Base-by-base conservation (phyloP, 2,797 vertebrate genomes). In the Mormyrus hasselquistii region DNA sequence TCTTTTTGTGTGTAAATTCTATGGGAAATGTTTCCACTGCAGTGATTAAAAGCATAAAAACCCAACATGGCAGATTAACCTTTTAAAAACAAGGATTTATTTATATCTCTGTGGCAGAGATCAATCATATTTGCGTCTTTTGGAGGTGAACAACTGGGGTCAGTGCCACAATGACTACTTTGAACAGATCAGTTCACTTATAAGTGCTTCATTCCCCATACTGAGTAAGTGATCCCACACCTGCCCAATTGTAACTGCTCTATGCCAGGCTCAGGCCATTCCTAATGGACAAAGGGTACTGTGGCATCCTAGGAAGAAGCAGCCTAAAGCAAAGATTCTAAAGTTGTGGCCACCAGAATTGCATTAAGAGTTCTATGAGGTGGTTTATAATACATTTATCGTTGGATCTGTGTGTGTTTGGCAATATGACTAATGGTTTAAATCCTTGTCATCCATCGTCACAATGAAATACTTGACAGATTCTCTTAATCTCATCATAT, bases 391-490 rank as follows among this genome's bases (percentile, higher is more conserved):
- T 50, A 65, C 41, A 22, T 29, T 47, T 19, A 50, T 29, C 19
- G 3, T 53, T 86, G 34, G 41, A 76, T 38, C 16, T 34, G 6
- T n/a, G n/a, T 79, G 14, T 59, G 65, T 55, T 44, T 87, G 65
- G 22, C 38, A 79, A 16, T 79, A 49, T 34, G 53, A 53, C 52
- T 49, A 12, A 22, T 41, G 50, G 85, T 79, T n/a, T 79, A 10
- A 7, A 47, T 12, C 19, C 12, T n/a, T 34, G 29, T 69, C 73
- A 79, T 82, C 85, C 76, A 57, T 47, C n/a, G 10, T 47, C 86
- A 89, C 50, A 79, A 79, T 47, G 19, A 19, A 76, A 55, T 50
- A 89, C 73, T 89, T 34, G 10, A 89, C 53, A 76, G 62, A 87
- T 59, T 38, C 49, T 59, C 5, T 57, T 14, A 44, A 89, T 76